Base-by-base conservation (phyloP, 2,113 vertebrate genomes). In the Microcebus murinus region DNA sequence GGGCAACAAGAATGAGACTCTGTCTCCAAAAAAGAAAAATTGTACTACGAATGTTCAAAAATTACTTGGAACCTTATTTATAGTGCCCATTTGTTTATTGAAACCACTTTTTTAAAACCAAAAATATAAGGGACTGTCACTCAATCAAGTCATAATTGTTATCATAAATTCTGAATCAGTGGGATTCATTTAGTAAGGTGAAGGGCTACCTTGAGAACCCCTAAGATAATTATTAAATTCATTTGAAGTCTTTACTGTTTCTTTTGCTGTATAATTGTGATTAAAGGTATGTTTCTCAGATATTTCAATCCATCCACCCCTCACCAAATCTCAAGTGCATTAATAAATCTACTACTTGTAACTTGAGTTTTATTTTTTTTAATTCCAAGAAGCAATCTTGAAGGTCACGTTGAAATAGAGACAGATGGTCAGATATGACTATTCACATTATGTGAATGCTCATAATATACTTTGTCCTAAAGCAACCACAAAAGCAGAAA, bases 391-490 rank as follows among this genome's bases (percentile, higher is more conserved):
- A 90, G 15, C 95, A 91, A 93, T 59, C 83, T 81, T 95, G 67
- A 98, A 80, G 87, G 88, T 95, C 57, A 45, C 45, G 68, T 82
- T 95, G 90, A 96, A 96, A 96, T 14, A 48, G 34, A 93, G 84
- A 83, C 96, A 94, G 70, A 96, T 95, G 88, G 79, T 90, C 63
- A 94, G 92, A 95, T 94, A 91, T 29, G 79, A 91, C 68, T 95
- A 96, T 95, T 97, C 61, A 94, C n/a, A 50, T 93, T 77, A 95
- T 61, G 76, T 55, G 67, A 96, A 97, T 34, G 31, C 61, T 95
- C 83, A 94, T 93, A 95, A 96, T 98, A 97, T 96, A 93, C 91
- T 87, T 96, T 85, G 82, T 84, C 34, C 70, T 63, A 31, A 85
- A 96, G 77, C n/a, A 96, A 90, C 80, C 82, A 65, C 59, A 96